phyloP scores from a whole-genome alignment of 2,797 vertebrate genomes.

The Pogonophryne albipinna region DNA sequence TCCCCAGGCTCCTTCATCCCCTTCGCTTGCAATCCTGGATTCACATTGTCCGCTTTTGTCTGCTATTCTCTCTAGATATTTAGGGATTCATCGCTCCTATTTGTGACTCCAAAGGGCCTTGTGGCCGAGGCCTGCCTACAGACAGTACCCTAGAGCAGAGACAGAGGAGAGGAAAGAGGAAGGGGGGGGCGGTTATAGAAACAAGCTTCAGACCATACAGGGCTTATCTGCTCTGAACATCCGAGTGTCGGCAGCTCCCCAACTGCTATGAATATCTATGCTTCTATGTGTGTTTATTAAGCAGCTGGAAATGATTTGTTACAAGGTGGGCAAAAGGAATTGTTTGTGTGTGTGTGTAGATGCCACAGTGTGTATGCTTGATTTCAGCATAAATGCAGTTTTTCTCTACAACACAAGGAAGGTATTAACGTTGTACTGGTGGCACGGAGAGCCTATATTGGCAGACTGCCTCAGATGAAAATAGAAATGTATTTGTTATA shows the following conservation, averaged over 20 bases:
- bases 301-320: constrained; percentile 56
- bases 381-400: constrained; percentile 56
- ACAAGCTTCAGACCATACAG: constrained; percentile 62
- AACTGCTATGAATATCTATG: constrained; percentile 70
- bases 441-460: constrained; percentile 59
- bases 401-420: constrained; percentile 41
- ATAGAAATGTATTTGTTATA: constrained; percentile 56
- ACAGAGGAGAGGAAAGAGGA: constrained; percentile 45
- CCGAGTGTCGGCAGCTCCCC: constrained; percentile 71
- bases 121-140: constrained; percentile 62
- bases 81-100: constrained; percentile 70
- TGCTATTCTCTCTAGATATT: constrained; percentile 75
- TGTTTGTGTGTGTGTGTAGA: constrained; percentile 19
- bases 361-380: constrained; percentile 48
- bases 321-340: constrained; percentile 52
- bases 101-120: constrained; percentile 67
- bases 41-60: constrained; percentile 72
- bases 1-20: constrained; percentile 65
- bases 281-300: constrained; percentile 74
- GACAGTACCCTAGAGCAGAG: constrained; percentile 64
- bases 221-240: constrained; percentile 81
- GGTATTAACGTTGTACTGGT: constrained; percentile 60
- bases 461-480: constrained; percentile 57
- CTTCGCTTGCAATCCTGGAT: constrained; percentile 55
- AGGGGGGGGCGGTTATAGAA: constrained; percentile 45